Evolutionary conservation across 2,113 vertebrate species (phyloP), one percentile per base, ranked within the genome.

Genomic region (Bubalus kerabau): DNA sequence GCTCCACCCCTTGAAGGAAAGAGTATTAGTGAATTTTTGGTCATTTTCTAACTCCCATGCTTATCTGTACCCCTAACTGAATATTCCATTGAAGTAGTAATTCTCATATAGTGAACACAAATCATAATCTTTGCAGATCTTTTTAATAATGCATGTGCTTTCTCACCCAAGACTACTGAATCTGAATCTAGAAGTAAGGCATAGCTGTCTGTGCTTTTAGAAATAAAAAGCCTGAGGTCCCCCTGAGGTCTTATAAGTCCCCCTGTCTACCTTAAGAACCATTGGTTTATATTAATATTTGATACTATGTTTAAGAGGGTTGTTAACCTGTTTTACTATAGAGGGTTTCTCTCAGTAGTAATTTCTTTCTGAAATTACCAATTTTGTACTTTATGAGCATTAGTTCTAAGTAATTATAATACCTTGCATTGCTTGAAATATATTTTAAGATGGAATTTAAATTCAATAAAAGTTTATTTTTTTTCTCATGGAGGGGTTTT

Each of bases 331-430:
- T 54, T 95, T 95, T 74, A 88, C 46, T 48, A 23, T 24, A 83
- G 16, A 93, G 36, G 3, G 48, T 80, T 88, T 57, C 84, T 52
- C 28, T 3, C 36, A 74, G 8, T 85, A 17, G 54, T 94, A 30
- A 93, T 78, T 93, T 95, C 67, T 84, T 95, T 85, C 52, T 81
- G 26, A 95, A 95, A 80, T 93, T 46, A 85, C 7, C 28, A 59
- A 1, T 78, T 97, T 94, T 91, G 9, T 88, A 56, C 84, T 91
- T 91, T 60, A 84, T 85, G 76, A 52, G 85, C 87, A 62, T 67
- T 67, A 54, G n/a, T 91, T 23, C 62, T 95, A 90, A 87, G 81
- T 36, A 67, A 28, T 94, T 82, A 60, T 60, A 46, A 19, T 62
- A 57, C 52, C 46, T 87, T 83, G 21, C 74, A 91, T 57, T 96